Percentiles rank a stretch among this genome's conserved stretches.
phyloP scores from a whole-genome alignment of 2,797 vertebrate genomes.

The Labroides dimidiatus region DNA sequence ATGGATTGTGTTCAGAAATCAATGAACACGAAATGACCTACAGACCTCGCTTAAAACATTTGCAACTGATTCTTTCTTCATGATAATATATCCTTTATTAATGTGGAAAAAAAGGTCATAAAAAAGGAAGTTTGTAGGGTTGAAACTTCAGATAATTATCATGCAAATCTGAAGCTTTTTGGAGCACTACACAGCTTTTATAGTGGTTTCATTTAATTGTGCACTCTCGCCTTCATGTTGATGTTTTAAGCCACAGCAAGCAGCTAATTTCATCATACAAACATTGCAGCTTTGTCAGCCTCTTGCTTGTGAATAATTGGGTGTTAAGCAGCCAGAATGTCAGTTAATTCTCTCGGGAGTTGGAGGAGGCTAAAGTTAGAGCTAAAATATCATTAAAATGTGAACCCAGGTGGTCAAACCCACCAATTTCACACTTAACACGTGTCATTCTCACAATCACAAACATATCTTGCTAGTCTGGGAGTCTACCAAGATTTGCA shows the following conservation, averaged over 20 bases:
- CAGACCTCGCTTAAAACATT: neutral
- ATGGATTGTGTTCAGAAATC: conserved; percentile 16
- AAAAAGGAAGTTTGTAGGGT: too few species aligned
- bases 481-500: too few species aligned
- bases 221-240: neutral
- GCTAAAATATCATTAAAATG: neutral
- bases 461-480: too few species aligned
- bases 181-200: neutral
- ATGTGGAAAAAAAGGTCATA: neutral
- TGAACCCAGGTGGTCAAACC: neutral
- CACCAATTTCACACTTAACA: too few species aligned
- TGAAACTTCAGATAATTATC: neutral
- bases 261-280: neutral
- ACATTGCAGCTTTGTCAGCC: neutral
- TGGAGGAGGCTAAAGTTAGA: neutral
- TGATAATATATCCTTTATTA: neutral
- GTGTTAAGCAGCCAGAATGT: neutral
- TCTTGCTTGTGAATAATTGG: neutral
- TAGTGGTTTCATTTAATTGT: neutral
- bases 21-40: conserved; percentile 6
- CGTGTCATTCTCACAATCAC: too few species aligned
- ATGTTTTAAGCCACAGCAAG: neutral
- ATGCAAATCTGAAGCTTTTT: neutral
- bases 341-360: neutral
- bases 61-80: neutral